Evolutionary conservation across 2,888 invertebrate species (phyloP), one percentile per base, ranked within the genome.

Genomic region (Sarcophaga subvicina): DNA sequence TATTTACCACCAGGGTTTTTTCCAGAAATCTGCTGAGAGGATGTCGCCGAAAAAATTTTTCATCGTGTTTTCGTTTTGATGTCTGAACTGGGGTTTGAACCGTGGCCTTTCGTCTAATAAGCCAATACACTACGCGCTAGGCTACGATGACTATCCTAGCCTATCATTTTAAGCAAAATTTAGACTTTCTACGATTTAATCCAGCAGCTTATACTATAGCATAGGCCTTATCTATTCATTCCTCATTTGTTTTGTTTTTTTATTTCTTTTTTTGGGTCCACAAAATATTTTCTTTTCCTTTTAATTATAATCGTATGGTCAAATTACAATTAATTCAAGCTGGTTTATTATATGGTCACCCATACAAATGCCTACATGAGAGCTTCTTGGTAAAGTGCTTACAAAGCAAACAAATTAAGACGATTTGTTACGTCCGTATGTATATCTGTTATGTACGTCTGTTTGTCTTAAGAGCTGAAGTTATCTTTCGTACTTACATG

Each of bases 291-390:
- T 22, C 4, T 60, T 47, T 5, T 66, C 72, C 14, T 49, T 14
- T 66, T 72, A 72, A 72, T 71, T 60, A 83, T 62, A 72, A 60
- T 72, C 49, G 60, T 78, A 62, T 78, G 77, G 83, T 78, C 27
- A 22, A 83, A 72, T 78, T 60, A 67, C 72, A 72, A 72, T 83
- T 78, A 83, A 37, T 72, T 83, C 67, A 67, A 72, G 77, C n/a
- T 70, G 76, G 37, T 70, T 75, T 67, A 49, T 71, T 67, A 49
- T 71, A 60, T 70, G 59, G 59, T 70, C 25, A 64, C 17, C 1
- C 60, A 67, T 1, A 22, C 60, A 11, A 20, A 14, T 72, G 59
- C 20, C 47, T 66, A 22, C 11, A 63, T n/a, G 59, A 60, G 14
- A 47, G 12, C 54, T 71, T 45, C 54, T 17, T 71, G 37, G 12